phyloP scores from a whole-genome alignment of 2,797 vertebrate genomes.

The Dicrostonyx torquatus region DNA sequence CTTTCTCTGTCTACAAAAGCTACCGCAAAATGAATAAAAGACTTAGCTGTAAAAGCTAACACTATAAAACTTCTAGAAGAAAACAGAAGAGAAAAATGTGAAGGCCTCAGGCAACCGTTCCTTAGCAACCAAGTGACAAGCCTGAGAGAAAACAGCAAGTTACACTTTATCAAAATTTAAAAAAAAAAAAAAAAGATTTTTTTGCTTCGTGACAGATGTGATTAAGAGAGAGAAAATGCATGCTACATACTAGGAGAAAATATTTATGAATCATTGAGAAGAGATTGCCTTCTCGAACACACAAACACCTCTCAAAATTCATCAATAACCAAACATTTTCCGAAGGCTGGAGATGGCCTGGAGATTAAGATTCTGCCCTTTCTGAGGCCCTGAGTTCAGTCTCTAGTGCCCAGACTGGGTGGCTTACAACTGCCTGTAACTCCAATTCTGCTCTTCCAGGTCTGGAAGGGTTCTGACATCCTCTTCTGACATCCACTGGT shows the following conservation, averaged over 20 bases:
- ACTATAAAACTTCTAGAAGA: neutral
- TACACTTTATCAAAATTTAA: neutral
- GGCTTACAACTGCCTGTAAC: neutral
- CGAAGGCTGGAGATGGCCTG: neutral
- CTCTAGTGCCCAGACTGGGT: neutral
- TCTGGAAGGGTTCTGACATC: neutral
- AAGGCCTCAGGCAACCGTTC: neutral
- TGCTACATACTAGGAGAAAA: neutral
- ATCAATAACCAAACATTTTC: neutral
- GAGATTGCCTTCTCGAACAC: neutral
- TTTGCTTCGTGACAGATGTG: neutral
- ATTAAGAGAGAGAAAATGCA: neutral
- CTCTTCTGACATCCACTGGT: neutral
- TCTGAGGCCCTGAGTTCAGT: neutral
- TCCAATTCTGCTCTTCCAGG: neutral
- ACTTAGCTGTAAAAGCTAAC: neutral
- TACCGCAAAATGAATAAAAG: neutral
- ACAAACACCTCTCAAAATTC: neutral
- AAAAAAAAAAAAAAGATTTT: neutral
- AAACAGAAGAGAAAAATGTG: neutral
- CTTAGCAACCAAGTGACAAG: neutral
- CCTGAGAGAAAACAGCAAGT: neutral
- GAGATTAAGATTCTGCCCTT: neutral
- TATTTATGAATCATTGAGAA: neutral
- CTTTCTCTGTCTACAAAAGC: neutral